Evolutionary conservation across 1,140 invertebrate species (phyloP).

Genomic region (Andricus grossulariae): DNA sequence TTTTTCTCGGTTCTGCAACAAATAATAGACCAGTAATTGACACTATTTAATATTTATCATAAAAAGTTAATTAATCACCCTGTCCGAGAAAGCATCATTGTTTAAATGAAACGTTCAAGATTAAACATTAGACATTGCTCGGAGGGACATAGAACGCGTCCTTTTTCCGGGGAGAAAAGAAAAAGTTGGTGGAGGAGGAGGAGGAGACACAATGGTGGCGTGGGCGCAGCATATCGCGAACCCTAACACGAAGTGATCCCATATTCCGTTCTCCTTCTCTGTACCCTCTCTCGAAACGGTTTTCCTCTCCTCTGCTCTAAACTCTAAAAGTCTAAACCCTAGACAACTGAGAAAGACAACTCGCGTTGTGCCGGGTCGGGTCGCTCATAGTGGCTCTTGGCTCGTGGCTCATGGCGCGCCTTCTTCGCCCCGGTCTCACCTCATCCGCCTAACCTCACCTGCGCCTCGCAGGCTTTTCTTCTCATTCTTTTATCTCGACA

Average conservation of each 20-base stretch:
- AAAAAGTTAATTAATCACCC: too few relatives aligned
- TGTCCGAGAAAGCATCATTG: too few relatives aligned
- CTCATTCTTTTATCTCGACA: conserved; percentile 51
- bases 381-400: conserved; percentile 42
- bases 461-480: conserved; percentile 57
- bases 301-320: conserved; percentile 30
- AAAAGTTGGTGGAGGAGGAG: conserved; percentile 33
- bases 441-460: conserved; percentile 50
- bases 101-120: too few relatives aligned
- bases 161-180: neutral
- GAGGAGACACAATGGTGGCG: conserved; percentile 52
- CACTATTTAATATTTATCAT: too few relatives aligned
- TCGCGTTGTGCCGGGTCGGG: conserved; percentile 45
- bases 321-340: neutral
- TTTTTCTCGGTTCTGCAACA: too few relatives aligned
- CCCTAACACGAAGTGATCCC: conserved; percentile 56
- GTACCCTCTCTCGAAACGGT: conserved; percentile 28
- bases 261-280: conserved; percentile 52
- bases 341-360: neutral
- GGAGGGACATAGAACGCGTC: neutral
- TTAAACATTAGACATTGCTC: too few relatives aligned
- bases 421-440: conserved; percentile 55
- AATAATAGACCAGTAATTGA: too few relatives aligned
- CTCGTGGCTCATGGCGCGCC: conserved; percentile 54
- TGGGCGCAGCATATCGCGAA: conserved; percentile 52